Conservation (phyloP, 2,888 invertebrate species). For the Spisula subtruncata region DNA sequence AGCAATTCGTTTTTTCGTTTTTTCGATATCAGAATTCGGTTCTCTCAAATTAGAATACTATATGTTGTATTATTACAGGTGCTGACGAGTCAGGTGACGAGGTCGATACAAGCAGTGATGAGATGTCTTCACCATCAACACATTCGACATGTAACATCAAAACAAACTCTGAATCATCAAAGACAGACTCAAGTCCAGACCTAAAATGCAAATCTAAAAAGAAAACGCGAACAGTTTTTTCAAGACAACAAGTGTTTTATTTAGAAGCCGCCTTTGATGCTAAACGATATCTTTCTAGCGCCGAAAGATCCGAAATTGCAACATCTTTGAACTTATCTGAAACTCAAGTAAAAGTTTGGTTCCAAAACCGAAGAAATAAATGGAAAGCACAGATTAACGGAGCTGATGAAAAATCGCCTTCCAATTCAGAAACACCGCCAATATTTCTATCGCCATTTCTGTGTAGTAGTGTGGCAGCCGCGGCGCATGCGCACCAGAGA, state of each 20-base stretch:
- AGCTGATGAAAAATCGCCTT: slow-evolving; percentile 64
- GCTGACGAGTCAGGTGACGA: slow-evolving; percentile 15
- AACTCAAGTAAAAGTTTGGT: slow-evolving; percentile 79
- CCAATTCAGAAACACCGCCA: slow-evolving; percentile 56
- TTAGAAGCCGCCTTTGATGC: slow-evolving; percentile 77
- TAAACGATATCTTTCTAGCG: slow-evolving; percentile 76
- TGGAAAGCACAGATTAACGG: slow-evolving; percentile 78
- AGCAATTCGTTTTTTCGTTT: too few relatives aligned
- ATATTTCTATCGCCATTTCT: slow-evolving; percentile 67
- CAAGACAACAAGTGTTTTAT: slow-evolving; percentile 77
- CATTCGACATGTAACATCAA: background rate
- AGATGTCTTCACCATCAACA: slow-evolving; percentile 40
- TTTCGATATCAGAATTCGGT: background rate
- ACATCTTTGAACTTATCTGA: slow-evolving; percentile 74
- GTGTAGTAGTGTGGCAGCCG: slow-evolving; percentile 62
- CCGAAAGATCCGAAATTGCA: slow-evolving; percentile 76
- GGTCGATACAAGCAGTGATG: slow-evolving; percentile 32
- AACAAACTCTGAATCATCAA: background rate
- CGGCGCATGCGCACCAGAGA: slow-evolving; percentile 55
- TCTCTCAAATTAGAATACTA: background rate
- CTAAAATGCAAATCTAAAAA: slow-evolving; percentile 70
- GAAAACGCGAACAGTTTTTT: slow-evolving; percentile 79
- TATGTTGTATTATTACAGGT: slow-evolving; percentile 10
- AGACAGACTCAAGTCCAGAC: slow-evolving; percentile 31
- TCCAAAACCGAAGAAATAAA: slow-evolving; percentile 77